These are phyloP conservation scores for Erpetoichthys calabaricus DNA, from an alignment of 2,797 vertebrate species.

Conservation along the genomic window DNA sequence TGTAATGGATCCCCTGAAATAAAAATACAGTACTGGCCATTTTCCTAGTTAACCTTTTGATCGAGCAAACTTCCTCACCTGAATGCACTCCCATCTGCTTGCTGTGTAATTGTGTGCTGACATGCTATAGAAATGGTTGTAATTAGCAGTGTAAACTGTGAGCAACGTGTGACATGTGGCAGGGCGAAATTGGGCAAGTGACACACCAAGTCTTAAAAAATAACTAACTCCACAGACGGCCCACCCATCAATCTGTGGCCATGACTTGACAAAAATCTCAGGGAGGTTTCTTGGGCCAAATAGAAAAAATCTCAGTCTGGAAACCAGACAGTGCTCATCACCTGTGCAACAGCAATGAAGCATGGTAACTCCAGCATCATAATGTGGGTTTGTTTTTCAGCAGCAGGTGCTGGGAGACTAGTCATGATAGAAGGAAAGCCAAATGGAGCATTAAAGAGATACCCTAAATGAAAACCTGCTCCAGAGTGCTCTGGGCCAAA, in stretches of 20 bases:
- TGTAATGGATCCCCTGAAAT: neutral
- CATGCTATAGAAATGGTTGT: conserved; percentile 40
- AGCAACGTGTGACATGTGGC: conserved; percentile 45
- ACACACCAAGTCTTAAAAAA: conserved; percentile 19
- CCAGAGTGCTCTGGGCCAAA: too few relatives aligned
- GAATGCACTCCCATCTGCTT: neutral
- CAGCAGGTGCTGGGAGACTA: too few relatives aligned
- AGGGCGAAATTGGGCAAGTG: conserved; percentile 41
- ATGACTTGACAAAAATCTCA: conserved; percentile 18
- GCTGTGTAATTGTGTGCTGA: neutral
- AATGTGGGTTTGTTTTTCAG: too few relatives aligned
- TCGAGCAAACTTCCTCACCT: neutral
- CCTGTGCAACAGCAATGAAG: neutral
- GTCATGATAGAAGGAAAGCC: too few relatives aligned
- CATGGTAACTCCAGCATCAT: too few relatives aligned
- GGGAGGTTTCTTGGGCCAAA: too few relatives aligned
- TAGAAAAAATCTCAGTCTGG: too few relatives aligned
- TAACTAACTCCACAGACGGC: conserved; percentile 1
- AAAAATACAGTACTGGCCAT: neutral
- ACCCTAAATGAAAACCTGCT: too few relatives aligned
- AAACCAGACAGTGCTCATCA: too few relatives aligned
- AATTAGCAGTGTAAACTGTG: conserved; percentile 54
- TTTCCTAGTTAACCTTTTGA: neutral
- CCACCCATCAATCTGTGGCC: conserved; percentile 36
- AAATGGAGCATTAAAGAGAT: too few relatives aligned